Evolutionary conservation across 2,888 invertebrate genomes (phyloP).

Genomic region (Nephrotoma appendiculata): DNA sequence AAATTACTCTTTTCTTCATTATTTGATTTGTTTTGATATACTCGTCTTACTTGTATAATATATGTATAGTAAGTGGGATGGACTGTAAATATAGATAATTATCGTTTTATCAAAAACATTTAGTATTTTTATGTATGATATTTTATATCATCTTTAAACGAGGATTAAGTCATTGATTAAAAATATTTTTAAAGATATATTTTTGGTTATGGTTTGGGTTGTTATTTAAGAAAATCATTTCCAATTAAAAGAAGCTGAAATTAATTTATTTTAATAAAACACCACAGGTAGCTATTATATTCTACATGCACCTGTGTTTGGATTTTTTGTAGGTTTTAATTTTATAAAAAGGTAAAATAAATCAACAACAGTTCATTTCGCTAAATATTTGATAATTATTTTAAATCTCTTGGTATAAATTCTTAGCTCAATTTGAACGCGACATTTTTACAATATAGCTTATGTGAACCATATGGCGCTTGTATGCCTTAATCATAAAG

Average conservation of each 20-base stretch:
- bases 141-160: not conserved
- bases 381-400: not conserved
- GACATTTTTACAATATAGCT: not conserved
- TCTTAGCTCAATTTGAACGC: not conserved
- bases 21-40: not conserved
- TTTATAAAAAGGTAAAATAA: not conserved
- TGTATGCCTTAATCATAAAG: not conserved
- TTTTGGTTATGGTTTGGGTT: not conserved
- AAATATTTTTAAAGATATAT: not conserved
- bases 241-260: not conserved
- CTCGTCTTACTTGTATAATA: not conserved
- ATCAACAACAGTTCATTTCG: not conserved
- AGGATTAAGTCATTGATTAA: not conserved
- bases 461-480: not conserved
- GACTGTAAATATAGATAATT: not conserved
- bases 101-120: not conserved
- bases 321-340: not conserved
- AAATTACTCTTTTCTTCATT: not conserved
- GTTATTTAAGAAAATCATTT: not conserved
- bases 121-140: not conserved
- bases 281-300: not conserved
- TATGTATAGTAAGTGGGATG: not conserved
- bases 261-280: not conserved
- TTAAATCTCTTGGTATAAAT: not conserved
- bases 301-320: not conserved